Percentiles rank a stretch among this genome's conserved stretches.
These are phyloP conservation scores for Poeciliopsis gracilis DNA, from an alignment of 2,797 vertebrate genomes.

Conservation along the genomic window DNA sequence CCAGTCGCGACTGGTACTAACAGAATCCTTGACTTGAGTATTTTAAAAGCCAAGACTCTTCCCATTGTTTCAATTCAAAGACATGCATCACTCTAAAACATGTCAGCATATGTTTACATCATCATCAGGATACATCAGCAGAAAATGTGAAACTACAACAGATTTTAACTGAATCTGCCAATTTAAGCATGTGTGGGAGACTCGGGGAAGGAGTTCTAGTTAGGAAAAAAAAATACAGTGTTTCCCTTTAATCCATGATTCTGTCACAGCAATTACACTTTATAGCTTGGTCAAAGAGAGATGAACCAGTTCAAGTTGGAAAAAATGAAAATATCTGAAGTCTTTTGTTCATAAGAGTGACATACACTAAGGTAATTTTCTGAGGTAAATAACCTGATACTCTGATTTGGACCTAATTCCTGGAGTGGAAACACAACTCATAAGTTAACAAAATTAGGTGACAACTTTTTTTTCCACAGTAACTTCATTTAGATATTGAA, in stretches of 20 bases:
- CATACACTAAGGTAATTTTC: background rate
- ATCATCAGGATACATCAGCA: no score
- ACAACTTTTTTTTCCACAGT: constrained; percentile 23
- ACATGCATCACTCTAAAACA: no score
- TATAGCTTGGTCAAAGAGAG: background rate
- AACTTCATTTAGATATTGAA: constrained; percentile 41
- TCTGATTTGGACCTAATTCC: background rate
- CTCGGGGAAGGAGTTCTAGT: background rate
- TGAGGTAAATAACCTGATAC: background rate
- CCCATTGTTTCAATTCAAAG: no score
- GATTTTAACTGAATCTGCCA: background rate
- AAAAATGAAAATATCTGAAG: background rate
- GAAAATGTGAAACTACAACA: background rate
- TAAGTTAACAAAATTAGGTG: background rate
- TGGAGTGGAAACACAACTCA: background rate
- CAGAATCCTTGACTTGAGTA: background rate
- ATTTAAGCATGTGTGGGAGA: background rate
- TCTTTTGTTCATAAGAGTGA: background rate
- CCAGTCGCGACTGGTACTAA: background rate
- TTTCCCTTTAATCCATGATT: background rate
- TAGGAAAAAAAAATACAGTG: background rate
- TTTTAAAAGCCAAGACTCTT: no score
- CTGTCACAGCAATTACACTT: background rate
- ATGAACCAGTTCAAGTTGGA: background rate
- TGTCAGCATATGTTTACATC: no score